phyloP scores from a whole-genome alignment of 2,888 invertebrate species.

The Catocala fraxini region DNA sequence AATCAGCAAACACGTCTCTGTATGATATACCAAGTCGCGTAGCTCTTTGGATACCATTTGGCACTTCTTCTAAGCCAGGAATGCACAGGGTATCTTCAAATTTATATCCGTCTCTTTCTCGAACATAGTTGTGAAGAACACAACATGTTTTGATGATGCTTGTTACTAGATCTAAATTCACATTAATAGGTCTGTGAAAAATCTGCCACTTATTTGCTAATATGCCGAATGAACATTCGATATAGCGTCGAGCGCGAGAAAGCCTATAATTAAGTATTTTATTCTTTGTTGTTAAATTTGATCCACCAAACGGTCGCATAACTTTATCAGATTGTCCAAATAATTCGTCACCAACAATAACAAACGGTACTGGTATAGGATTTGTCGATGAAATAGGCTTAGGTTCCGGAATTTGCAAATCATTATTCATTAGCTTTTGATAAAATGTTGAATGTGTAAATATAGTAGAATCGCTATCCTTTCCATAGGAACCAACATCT shows the following conservation, averaged over 20 bases:
- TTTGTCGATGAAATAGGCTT: conserved; percentile 19
- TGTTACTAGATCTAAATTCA: conserved; percentile 18
- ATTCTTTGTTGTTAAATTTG: conserved; percentile 11
- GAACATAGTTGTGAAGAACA: conserved; percentile 14
- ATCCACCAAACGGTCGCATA: conserved; percentile 15
- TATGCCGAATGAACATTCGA: no score
- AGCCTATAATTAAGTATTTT: conserved; percentile 11
- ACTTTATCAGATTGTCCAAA: conserved; percentile 27
- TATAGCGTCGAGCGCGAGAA: conserved; percentile 18
- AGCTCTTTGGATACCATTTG: conserved; percentile 15
- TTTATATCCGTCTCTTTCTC: conserved; percentile 18
- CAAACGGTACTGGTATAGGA: conserved; percentile 26
- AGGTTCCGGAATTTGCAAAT: conserved; percentile 11
- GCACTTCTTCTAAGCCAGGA: conserved; percentile 22
- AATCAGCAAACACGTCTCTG: conserved; percentile 26
- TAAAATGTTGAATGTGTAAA: conserved; percentile 32
- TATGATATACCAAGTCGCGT: conserved; percentile 5
- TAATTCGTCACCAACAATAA: conserved; percentile 34
- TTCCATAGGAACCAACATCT: conserved; percentile 8
- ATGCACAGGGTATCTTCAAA: conserved; percentile 25
- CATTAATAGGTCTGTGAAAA: no score
- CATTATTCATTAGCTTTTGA: conserved; percentile 29
- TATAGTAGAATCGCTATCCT: conserved; percentile 22
- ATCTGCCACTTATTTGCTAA: no score
- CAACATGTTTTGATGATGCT: conserved; percentile 14